Percentiles rank a stretch among this genome's conserved stretches.
phyloP scores from a whole-genome alignment of 1,140 invertebrate species.

The Euglossa dilemma region DNA sequence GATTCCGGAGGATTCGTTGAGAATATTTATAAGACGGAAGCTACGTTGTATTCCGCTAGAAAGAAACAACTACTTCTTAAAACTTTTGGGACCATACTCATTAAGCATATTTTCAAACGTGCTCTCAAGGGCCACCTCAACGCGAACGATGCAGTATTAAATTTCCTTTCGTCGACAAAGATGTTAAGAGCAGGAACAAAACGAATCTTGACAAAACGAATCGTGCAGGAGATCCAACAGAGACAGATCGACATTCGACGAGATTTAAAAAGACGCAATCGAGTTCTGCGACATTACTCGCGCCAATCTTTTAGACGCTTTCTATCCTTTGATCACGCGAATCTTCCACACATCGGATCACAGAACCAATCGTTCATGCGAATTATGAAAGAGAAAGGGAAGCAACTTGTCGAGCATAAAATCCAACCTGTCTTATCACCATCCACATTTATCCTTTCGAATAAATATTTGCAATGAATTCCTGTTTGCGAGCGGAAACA shows the following conservation, averaged over 20 bases:
- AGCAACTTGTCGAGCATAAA: too few relatives aligned
- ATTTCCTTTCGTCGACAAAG: constrained; percentile 38
- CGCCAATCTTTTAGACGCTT: not conserved
- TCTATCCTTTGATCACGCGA: not conserved
- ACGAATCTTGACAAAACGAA: too few relatives aligned
- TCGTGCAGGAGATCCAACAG: not conserved
- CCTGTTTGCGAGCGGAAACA: not conserved
- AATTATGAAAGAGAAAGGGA: too few relatives aligned
- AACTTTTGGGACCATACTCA: constrained; percentile 69
- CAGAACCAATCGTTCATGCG: not conserved
- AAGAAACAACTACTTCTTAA: constrained; percentile 57
- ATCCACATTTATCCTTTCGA: not conserved
- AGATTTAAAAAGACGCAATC: constrained; percentile 20
- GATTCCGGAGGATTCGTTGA: constrained; percentile 27
- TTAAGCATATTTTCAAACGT: constrained; percentile 58
- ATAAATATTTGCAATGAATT: not conserved
- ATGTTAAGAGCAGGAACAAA: not conserved
- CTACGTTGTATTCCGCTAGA: constrained; percentile 31
- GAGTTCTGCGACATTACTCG: not conserved
- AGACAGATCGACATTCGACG: not conserved
- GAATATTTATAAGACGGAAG: constrained; percentile 37
- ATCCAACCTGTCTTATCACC: not conserved
- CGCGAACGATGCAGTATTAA: constrained; percentile 59
- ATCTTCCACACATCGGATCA: not conserved
- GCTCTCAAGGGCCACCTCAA: constrained; percentile 33